Percentiles rank a stretch among this genome's conserved stretches.
phyloP scores from a whole-genome alignment of 2,797 vertebrate species.

The Steatocranus sp. region DNA sequence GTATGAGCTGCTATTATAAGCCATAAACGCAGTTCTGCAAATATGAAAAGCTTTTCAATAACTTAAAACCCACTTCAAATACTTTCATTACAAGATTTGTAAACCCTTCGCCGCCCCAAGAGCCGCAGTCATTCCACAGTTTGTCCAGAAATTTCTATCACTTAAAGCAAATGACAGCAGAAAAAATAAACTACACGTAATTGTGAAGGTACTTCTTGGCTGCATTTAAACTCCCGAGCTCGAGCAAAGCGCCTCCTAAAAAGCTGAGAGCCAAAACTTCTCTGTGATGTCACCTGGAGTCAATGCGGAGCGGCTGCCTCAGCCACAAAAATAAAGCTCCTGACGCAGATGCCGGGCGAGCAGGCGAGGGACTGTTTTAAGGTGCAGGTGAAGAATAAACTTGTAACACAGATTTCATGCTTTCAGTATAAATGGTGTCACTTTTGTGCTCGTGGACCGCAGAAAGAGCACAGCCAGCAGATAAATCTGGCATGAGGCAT shows the following conservation, averaged over 20 bases:
- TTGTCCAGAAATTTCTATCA: slow-evolving; percentile 7
- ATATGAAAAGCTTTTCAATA: slow-evolving; percentile 25
- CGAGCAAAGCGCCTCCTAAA: slow-evolving; percentile 7
- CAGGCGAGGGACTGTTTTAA: neutral
- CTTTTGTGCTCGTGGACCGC: neutral
- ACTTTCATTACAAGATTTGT: slow-evolving; percentile 1
- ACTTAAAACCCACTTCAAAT: slow-evolving; percentile 28
- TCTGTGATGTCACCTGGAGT: neutral
- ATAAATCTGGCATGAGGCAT: neutral
- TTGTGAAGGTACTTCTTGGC: neutral
- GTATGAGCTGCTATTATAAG: neutral
- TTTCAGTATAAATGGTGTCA: neutral
- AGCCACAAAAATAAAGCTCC: neutral
- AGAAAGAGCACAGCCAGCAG: neutral
- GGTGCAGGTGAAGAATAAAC: neutral
- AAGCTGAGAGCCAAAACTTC: neutral
- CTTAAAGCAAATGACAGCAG: neutral
- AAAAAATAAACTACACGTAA: neutral
- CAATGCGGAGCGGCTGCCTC: neutral
- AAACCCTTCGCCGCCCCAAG: slow-evolving; percentile 1
- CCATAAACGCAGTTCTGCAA: neutral
- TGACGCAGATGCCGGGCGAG: neutral
- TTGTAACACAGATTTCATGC: neutral
- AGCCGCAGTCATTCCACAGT: neutral
- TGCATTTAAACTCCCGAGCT: neutral